Percentiles rank a stretch among this genome's conserved stretches.
Conservation (phyloP, 1,140 invertebrate genomes). For the Ladona fulva region DNA sequence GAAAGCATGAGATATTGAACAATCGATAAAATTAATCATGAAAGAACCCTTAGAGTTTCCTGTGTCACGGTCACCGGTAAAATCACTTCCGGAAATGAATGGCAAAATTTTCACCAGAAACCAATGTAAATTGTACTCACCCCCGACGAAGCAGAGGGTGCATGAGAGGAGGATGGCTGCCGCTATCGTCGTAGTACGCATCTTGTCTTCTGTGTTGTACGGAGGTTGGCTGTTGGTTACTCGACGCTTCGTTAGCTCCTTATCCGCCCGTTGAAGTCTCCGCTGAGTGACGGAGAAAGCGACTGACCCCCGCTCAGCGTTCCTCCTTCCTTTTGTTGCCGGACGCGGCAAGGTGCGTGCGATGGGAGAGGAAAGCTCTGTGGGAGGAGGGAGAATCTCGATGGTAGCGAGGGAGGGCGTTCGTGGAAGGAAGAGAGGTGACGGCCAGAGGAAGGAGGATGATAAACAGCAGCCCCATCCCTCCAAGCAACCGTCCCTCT, state of each 20-base stretch:
- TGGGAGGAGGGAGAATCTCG: background rate
- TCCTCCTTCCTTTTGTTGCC: background rate
- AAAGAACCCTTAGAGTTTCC: too few relatives aligned
- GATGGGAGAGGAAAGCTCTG: background rate
- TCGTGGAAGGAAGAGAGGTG: background rate
- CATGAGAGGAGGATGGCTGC: background rate
- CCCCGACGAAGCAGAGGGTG: background rate
- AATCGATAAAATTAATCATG: too few relatives aligned
- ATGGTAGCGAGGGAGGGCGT: background rate
- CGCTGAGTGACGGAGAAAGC: background rate
- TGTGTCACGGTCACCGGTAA: too few relatives aligned
- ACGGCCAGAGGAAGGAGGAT: background rate
- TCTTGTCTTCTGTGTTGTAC: too few relatives aligned
- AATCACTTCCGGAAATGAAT: too few relatives aligned
- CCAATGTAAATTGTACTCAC: background rate
- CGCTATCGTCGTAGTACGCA: background rate
- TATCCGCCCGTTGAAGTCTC: background rate
- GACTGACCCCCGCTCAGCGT: background rate
- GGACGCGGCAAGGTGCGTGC: background rate
- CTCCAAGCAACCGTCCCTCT: background rate
- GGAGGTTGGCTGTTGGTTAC: background rate
- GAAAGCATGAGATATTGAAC: too few relatives aligned
- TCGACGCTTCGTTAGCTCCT: background rate
- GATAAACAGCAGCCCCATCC: background rate
- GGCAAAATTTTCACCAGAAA: too few relatives aligned